Conservation (phyloP, 2,888 invertebrate species). For the Epistrophe eligans region DNA sequence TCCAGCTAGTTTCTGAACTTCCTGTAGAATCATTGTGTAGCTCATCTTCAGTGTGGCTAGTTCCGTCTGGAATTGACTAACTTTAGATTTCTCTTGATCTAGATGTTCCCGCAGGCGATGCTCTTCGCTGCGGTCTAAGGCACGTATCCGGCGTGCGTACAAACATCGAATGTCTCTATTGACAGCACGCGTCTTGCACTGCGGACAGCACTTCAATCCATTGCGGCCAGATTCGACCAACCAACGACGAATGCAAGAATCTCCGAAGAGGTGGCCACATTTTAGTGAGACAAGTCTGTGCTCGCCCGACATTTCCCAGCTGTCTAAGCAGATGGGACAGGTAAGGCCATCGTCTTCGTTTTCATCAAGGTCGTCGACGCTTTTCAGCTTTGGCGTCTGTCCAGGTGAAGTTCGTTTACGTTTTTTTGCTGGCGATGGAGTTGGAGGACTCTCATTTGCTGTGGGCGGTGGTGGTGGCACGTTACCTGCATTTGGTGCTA, state of each 20-base stretch:
- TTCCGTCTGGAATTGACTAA: slow-evolving; percentile 87
- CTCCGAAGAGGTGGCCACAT: slow-evolving; percentile 97
- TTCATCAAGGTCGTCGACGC: slow-evolving; percentile 76
- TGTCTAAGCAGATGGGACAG: slow-evolving; percentile 95
- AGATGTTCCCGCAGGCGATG: slow-evolving; percentile 88
- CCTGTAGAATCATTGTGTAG: slow-evolving; percentile 77
- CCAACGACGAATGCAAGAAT: slow-evolving; percentile 87
- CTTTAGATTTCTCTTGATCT: slow-evolving; percentile 86
- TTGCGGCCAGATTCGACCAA: slow-evolving; percentile 80
- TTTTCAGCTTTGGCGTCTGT: slow-evolving; percentile 78
- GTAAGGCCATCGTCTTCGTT: slow-evolving; percentile 88
- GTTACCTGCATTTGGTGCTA: slow-evolving; percentile 13
- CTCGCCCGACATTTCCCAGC: slow-evolving; percentile 93
- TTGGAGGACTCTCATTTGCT: slow-evolving; percentile 59
- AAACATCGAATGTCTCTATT: slow-evolving; percentile 90
- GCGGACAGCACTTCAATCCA: slow-evolving; percentile 89
- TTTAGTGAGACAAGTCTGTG: slow-evolving; percentile 94
- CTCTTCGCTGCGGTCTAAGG: slow-evolving; percentile 91
- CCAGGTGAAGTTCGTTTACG: slow-evolving; percentile 79
- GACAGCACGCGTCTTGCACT: slow-evolving; percentile 91
- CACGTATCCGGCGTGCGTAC: slow-evolving; percentile 91
- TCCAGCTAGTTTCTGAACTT: slow-evolving; percentile 77
- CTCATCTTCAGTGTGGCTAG: slow-evolving; percentile 84
- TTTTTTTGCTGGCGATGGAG: slow-evolving; percentile 81
- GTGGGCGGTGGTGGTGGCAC: slow-evolving; percentile 8